Base-by-base conservation (phyloP, 2,113 vertebrate species). In the Octodon degus region DNA sequence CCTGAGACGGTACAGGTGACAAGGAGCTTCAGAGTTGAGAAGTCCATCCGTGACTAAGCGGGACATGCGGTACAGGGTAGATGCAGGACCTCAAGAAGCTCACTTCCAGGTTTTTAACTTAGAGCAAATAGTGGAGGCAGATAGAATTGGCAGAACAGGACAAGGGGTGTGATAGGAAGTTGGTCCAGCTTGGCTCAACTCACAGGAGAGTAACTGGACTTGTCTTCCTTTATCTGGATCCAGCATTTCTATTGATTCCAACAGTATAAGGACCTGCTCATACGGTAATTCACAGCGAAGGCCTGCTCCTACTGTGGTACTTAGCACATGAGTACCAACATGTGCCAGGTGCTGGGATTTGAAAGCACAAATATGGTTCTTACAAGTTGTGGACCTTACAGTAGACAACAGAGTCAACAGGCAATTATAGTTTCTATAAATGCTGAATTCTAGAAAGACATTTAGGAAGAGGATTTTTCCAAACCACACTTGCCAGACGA, bases 151-250 rank as follows among this genome's bases (percentile, higher is more conserved):
- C 82, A 82, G 25, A 81, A 87, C 76, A 65, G 58, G 37, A 67
- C 84, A 2, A 65, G n/a, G 19, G n/a, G 32, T 65, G 10, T 84
- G 55, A 89, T 11, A 67, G 40, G 32, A 24, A 68, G 79, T 58
- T 95, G 65, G 63, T 93, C 47, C 84, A 50, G 93, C 30, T 20
- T 90, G 17, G 70, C 80, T 79, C 9, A 89, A 20, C 62, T 84
- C 77, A 84, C 27, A 74, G 81, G 4, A 86, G 50, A 86, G 53
- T 40, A 88, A 34, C 40, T 76, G 83, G 40, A 76, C n/a, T 79
- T 60, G 32, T 90, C 63, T 87, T 62, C 60, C 55, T 91, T 76
- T 47, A 91, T 40, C 72, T 92, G 87, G 34, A 83, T 43, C 11
- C 16, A 92, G 5, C 68, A 81, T 85, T 93, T 50, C 65, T 81